phyloP scores from a whole-genome alignment of 2,113 vertebrate species.

The Hippopotamus amphibius region DNA sequence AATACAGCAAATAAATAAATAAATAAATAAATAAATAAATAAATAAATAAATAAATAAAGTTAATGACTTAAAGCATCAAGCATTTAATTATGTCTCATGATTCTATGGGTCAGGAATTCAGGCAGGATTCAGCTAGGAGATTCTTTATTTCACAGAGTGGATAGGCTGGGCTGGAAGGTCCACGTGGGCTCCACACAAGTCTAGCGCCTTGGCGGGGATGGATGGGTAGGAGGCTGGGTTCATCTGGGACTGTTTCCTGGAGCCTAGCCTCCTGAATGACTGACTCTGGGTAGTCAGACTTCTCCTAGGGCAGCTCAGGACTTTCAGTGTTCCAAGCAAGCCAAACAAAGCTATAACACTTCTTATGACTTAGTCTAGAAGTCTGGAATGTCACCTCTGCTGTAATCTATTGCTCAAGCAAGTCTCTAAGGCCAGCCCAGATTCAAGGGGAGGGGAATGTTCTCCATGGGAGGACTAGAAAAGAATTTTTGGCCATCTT shows the following conservation, averaged over 20 bases:
- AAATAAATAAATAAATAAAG: too few relatives aligned
- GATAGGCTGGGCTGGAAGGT: background rate
- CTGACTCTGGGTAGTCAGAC: background rate
- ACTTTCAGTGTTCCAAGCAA: background rate
- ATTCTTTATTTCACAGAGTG: background rate
- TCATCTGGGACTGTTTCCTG: background rate
- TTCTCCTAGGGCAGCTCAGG: background rate
- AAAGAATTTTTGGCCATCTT: conserved; percentile 1
- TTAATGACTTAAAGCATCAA: too few relatives aligned
- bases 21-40: too few relatives aligned
- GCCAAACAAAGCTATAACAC: background rate
- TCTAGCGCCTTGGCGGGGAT: background rate
- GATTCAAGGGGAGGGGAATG: background rate
- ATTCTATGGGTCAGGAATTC: conserved; percentile 21
- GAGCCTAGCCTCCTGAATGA: background rate
- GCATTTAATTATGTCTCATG: background rate
- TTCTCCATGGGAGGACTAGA: conserved; percentile 3
- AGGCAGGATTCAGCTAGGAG: background rate
- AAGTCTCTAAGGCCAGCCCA: background rate
- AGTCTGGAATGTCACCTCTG: background rate
- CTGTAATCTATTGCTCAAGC: background rate
- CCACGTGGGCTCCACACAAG: background rate
- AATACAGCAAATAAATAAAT: too few relatives aligned
- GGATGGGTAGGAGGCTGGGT: background rate
- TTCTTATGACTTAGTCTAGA: background rate